phyloP scores from a whole-genome alignment of 1,140 invertebrate genomes.

The Bilobella aurantiaca region DNA sequence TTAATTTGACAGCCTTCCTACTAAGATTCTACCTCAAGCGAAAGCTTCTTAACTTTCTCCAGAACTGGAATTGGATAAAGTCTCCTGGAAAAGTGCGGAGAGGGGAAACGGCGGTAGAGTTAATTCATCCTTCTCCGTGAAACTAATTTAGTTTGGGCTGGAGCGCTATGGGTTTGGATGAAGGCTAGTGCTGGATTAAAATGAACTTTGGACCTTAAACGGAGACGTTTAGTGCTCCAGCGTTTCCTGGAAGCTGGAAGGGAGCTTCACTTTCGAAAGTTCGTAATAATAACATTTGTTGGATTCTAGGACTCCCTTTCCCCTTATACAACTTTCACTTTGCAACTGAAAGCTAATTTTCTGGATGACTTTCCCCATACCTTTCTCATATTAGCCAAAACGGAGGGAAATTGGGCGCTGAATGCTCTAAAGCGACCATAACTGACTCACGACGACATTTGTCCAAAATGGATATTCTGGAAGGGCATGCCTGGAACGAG shows the following conservation, averaged over 20 bases:
- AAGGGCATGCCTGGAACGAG: too few relatives aligned
- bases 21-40: not conserved
- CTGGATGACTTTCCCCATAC: slow-evolving; percentile 4
- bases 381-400: not conserved
- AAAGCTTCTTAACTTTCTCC: not conserved
- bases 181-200: not conserved
- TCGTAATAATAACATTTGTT: not conserved
- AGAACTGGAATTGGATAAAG: not conserved
- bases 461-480: too few relatives aligned
- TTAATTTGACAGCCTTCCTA: not conserved
- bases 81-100: too few relatives aligned
- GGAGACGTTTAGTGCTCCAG: not conserved
- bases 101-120: not conserved
- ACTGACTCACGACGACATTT: not conserved
- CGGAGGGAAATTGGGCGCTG: not conserved
- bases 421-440: not conserved
- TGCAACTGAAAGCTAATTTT: slow-evolving; percentile 1
- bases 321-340: not conserved
- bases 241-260: too few relatives aligned
- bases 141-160: slow-evolving; percentile 1
- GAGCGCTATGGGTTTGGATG: not conserved
- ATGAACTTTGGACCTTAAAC: not conserved
- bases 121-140: not conserved
- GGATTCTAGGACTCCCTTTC: not conserved
- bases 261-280: not conserved